phyloP scores from a whole-genome alignment of 2,113 vertebrate species.

The Callaeas wilsoni region DNA sequence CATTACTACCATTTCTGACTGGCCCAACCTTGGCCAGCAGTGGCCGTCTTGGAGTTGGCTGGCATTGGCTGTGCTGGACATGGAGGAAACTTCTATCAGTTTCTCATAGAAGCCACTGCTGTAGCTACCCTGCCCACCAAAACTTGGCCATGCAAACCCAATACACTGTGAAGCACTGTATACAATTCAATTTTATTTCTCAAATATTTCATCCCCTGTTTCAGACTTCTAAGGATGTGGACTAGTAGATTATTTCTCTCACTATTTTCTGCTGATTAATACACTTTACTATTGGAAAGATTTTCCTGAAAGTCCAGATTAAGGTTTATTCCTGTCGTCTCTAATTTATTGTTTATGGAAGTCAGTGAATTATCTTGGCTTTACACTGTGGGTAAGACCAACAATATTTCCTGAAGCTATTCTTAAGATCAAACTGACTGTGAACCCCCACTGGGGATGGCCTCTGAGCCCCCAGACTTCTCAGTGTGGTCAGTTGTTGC shows the following conservation, averaged over 20 bases:
- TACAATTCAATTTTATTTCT: background rate
- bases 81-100: background rate
- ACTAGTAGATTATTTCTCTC: background rate
- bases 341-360: background rate
- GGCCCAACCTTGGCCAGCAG: background rate
- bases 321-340: background rate
- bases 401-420: background rate
- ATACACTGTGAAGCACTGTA: background rate
- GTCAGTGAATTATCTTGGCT: background rate
- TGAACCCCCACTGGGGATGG: background rate
- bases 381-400: background rate
- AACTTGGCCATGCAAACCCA: background rate
- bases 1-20: background rate
- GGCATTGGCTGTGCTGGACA: background rate
- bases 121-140: background rate
- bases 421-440: background rate
- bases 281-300: background rate
- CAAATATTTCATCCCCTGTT: background rate
- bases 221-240: background rate
- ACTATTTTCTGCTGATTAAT: background rate
- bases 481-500: background rate
- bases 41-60: accelerated
- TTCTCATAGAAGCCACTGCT: background rate
- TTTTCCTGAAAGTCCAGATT: background rate
- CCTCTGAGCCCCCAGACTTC: background rate